Base-by-base conservation (phyloP, 2,888 invertebrate genomes). In the Beris morrisii region DNA sequence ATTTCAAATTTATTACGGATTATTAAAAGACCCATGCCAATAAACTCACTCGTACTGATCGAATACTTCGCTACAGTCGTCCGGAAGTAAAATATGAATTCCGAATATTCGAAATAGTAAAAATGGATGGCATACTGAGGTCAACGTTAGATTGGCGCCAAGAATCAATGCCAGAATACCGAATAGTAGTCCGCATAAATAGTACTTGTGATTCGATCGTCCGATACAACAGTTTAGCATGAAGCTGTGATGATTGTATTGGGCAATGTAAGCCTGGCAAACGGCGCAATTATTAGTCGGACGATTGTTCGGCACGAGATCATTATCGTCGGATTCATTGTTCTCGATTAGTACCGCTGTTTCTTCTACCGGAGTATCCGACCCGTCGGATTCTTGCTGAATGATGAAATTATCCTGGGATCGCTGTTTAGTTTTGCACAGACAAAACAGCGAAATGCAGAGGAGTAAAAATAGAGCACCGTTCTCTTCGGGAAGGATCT, bases 221-320 rank as follows among this genome's bases (percentile, higher is more conserved):
- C 93, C 90, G 70, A 95, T 86, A 79, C 95, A 95, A 75, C 91
- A 92, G 74, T 92, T 88, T 80, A 93, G 84, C 91, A 92, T 92
- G 76, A 87, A 88, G 75, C 93, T 90, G 81, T 92, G 90, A 79
- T 90, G 91, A 76, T 89, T 91, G 73, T 90, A 85, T 71, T 89
- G 87, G 69, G 88, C 84, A 28, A 94, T 86, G 79, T 93, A 93
- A 56, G 88, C 87, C 75, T 92, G 88, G 78, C 96, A 97, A 65
- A 91, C 84, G 70, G 85, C 84, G 77, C 96, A 96, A 76, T 94
- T 88, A 72, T 91, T 86, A 0, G 90, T 81, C n/a, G 84, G 78
- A 72, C 90, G 91, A 52, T 83, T 78, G 54, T 76, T 76, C 2
- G 77, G 74, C 58, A 76, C 76, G 7, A 72, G 68, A 53, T 65